Evolutionary conservation across 2,113 vertebrate genomes (phyloP).

Genomic region (Anolis sagrei): DNA sequence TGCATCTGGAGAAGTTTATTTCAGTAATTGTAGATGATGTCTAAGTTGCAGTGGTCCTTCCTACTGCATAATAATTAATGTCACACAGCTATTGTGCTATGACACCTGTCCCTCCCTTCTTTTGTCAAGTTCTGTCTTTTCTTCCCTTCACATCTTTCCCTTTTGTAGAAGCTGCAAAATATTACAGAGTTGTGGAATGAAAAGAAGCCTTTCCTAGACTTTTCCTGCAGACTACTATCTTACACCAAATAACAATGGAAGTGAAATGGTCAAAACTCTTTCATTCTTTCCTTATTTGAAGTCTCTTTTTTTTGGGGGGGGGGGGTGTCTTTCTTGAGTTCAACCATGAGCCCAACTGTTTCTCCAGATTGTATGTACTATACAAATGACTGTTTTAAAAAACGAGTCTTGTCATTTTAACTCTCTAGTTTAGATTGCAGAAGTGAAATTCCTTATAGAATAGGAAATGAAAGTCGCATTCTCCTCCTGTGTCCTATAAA

Average conservation of each 20-base stretch:
- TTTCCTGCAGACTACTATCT: not conserved
- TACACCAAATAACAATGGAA: not conserved
- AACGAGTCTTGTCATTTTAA: not conserved
- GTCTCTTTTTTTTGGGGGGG: no score
- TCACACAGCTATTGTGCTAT: not conserved
- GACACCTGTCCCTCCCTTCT: not conserved
- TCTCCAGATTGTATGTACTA: not conserved
- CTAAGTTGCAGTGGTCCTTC: not conserved
- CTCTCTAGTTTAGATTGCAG: not conserved
- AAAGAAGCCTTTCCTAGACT: not conserved
- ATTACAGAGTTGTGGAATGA: not conserved
- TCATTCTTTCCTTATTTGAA: not conserved
- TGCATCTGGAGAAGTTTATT: no score
- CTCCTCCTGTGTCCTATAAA: not conserved
- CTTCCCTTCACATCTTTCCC: not conserved
- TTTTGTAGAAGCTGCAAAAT: not conserved
- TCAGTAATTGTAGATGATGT: no score
- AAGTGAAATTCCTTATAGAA: not conserved
- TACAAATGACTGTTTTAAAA: not conserved
- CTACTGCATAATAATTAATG: not conserved
- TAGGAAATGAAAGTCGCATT: not conserved
- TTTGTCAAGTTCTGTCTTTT: not conserved
- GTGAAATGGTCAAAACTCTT: not conserved
- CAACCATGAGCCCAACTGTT: not conserved
- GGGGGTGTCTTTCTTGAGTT: no score